Evolutionary conservation across 2,888 invertebrate genomes (phyloP).

Genomic region (Drosophila antonietae): DNA sequence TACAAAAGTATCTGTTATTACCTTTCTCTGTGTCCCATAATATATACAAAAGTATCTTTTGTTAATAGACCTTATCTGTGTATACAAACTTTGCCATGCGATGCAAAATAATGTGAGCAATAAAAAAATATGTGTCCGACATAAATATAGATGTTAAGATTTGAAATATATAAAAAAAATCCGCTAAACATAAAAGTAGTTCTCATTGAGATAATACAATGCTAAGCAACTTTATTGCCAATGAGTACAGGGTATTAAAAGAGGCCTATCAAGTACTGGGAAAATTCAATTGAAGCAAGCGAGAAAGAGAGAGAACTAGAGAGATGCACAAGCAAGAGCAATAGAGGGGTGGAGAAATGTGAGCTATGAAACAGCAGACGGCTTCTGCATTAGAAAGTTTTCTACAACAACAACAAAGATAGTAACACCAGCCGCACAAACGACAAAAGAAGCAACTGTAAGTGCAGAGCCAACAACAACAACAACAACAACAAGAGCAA

Average conservation of each 20-base stretch:
- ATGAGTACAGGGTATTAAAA: constrained; percentile 26
- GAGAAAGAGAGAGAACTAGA: constrained; percentile 15
- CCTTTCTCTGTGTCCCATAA: not conserved
- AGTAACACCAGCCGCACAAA: constrained; percentile 46
- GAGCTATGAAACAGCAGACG: constrained; percentile 58
- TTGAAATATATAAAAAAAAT: too few species aligned
- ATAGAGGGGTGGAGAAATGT: constrained; percentile 35
- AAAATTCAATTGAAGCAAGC: constrained; percentile 58
- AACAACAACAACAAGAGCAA: not conserved
- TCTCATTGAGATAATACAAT: not conserved
- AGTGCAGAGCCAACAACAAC: constrained; percentile 60
- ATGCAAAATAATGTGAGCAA: not conserved
- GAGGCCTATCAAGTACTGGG: constrained; percentile 62
- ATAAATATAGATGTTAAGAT: too few species aligned
- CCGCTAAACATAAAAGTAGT: too few species aligned
- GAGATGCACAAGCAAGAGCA: constrained; percentile 20
- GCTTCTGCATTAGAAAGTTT: constrained; percentile 81
- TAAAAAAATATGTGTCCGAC: too few species aligned
- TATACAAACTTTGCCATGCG: not conserved
- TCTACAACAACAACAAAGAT: constrained; percentile 52
- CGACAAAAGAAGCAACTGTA: constrained; percentile 72
- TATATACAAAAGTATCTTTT: not conserved
- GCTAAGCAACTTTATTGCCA: not conserved
- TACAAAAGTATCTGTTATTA: not conserved
- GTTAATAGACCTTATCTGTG: not conserved